phyloP scores from a whole-genome alignment of 2,888 invertebrate species.

The Xanthia togata region DNA sequence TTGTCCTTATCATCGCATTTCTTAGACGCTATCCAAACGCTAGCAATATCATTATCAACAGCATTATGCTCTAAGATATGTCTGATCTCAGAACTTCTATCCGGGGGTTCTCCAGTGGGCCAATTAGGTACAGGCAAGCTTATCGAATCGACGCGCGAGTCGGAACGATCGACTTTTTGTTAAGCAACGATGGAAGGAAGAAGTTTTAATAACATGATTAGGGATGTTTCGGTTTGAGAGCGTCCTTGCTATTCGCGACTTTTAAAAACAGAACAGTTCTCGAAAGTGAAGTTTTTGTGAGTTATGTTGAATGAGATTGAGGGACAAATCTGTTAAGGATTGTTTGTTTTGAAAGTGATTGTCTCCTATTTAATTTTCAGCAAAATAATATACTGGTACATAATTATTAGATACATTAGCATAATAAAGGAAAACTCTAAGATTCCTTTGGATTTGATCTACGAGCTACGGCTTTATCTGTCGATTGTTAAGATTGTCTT shows the following conservation, averaged over 20 bases:
- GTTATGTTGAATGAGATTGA: slow-evolving; percentile 3
- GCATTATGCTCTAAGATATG: neutral
- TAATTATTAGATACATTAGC: no score
- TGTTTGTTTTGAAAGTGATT: neutral
- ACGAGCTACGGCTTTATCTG: neutral
- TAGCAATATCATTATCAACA: neutral
- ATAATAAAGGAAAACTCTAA: no score
- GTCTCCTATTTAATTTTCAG: neutral
- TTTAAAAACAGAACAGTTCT: slow-evolving; percentile 27
- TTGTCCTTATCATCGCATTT: neutral
- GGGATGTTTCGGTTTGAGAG: slow-evolving; percentile 26
- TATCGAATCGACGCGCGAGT: slow-evolving; percentile 21
- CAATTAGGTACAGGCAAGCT: slow-evolving; percentile 34
- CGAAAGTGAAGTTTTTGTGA: slow-evolving; percentile 9
- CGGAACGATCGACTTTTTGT: slow-evolving; percentile 28
- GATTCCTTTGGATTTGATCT: neutral
- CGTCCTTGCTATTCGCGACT: slow-evolving; percentile 34
- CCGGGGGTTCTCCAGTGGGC: neutral
- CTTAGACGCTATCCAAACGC: neutral
- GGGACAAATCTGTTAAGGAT: slow-evolving; percentile 20
- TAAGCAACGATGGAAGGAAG: slow-evolving; percentile 7
- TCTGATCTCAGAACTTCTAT: slow-evolving; percentile 4
- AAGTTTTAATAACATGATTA: slow-evolving; percentile 58
- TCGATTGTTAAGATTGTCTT: no score
- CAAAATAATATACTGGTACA: no score